These are phyloP conservation scores for Lasioglossum baleicum DNA, from an alignment of 1,140 invertebrate genomes.

Conservation along the genomic window DNA sequence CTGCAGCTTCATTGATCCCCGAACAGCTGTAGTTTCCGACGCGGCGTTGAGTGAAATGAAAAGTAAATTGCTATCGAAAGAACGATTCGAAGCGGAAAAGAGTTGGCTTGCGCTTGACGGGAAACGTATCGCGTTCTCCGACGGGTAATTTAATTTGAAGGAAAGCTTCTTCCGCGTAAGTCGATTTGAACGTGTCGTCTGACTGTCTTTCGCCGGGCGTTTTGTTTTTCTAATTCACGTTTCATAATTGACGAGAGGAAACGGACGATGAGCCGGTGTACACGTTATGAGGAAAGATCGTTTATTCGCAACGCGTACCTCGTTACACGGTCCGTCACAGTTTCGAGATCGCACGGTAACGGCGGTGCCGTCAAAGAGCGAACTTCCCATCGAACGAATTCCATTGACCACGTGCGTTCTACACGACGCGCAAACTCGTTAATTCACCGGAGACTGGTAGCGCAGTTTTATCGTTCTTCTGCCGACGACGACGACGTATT, in stretches of 20 bases:
- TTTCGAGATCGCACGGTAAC: not conserved
- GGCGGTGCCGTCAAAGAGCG: not conserved
- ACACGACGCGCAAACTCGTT: not conserved
- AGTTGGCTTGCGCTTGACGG: not conserved
- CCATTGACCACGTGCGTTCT: slow-evolving; percentile 13
- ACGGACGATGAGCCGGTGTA: not conserved
- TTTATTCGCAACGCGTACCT: not conserved
- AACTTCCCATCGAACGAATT: not conserved
- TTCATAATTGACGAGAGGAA: not conserved
- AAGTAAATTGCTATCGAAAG: not conserved
- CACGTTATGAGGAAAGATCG: not conserved
- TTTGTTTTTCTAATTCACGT: not conserved
- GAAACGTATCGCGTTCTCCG: not conserved
- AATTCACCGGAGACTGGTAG: not conserved
- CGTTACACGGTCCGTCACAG: not conserved
- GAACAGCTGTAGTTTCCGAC: too few species aligned
- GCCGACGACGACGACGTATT: too few species aligned
- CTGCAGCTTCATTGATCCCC: too few species aligned
- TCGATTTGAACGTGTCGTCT: too few species aligned
- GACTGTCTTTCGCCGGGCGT: too few species aligned
- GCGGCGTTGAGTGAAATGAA: too few species aligned
- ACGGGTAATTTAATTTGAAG: not conserved
- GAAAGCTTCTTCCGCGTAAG: not conserved
- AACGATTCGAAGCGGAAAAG: not conserved
- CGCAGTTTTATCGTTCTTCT: too few species aligned